Conservation (phyloP, 64 coral and sea anemone species). For the Acropora yongei region DNA sequence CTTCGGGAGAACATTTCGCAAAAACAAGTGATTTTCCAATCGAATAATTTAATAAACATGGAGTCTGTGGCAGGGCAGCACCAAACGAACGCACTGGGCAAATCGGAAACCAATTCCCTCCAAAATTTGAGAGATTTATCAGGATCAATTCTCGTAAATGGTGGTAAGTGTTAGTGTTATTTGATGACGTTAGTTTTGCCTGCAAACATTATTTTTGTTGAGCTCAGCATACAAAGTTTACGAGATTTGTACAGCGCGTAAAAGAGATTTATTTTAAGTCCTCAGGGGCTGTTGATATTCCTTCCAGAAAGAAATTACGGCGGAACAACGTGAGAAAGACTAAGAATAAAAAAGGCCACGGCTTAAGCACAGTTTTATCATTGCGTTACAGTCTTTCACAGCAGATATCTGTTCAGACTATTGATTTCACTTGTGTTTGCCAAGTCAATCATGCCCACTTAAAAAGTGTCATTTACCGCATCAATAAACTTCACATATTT, state of each 20-base stretch:
- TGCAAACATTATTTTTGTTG: conserved; percentile 3
- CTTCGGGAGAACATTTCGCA: conserved; percentile 63
- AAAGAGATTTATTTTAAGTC: background rate
- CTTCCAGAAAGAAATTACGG: too few relatives aligned
- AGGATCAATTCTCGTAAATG: conserved; percentile 19
- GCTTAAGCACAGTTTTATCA: background rate
- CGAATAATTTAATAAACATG: conserved; percentile 65
- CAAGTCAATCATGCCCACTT: conserved; percentile 1
- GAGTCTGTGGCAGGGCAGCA: conserved; percentile 20
- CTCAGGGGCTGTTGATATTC: background rate
- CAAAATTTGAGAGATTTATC: conserved; percentile 31
- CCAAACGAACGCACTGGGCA: background rate
- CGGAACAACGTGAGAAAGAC: too few relatives aligned
- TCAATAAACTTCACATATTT: conserved; percentile 15
- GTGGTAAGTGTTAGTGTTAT: conserved; percentile 37
- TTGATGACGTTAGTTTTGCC: background rate
- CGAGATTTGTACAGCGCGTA: background rate
- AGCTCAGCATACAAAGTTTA: background rate
- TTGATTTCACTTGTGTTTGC: conserved; percentile 33
- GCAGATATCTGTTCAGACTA: conserved; percentile 3
- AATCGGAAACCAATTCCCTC: conserved; percentile 7
- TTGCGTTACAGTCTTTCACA: conserved; percentile 36
- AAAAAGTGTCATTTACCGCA: background rate
- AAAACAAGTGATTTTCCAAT: conserved; percentile 10
- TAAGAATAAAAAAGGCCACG: too few relatives aligned